Conservation (phyloP, 2,113 vertebrate genomes). For the Phrynocephalus versicolor region DNA sequence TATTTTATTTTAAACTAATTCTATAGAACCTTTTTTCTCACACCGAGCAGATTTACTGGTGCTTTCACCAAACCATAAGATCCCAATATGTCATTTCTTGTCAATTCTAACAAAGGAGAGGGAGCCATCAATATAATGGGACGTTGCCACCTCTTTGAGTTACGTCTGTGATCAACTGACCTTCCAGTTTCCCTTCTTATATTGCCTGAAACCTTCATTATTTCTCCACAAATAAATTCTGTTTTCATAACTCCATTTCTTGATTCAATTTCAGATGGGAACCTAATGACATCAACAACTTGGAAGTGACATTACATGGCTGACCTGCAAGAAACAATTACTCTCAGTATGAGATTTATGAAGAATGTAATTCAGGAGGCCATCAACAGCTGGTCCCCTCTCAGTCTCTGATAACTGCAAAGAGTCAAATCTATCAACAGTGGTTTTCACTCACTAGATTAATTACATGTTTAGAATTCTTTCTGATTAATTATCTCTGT, state of each 20-base stretch:
- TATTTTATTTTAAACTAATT: conserved; percentile 9
- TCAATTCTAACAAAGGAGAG: not conserved
- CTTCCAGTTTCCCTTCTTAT: conserved; percentile 14
- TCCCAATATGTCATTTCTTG: not conserved
- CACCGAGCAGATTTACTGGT: not conserved
- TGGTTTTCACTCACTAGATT: conserved; percentile 33
- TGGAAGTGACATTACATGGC: conserved; percentile 24
- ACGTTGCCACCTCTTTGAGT: conserved; percentile 15
- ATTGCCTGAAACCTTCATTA: conserved; percentile 12
- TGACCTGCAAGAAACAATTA: conserved; percentile 42
- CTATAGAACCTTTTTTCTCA: not conserved
- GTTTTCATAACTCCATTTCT: conserved; percentile 21
- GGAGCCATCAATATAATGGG: not conserved
- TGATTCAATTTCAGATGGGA: conserved; percentile 33
- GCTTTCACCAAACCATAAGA: not conserved
- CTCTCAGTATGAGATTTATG: conserved; percentile 43
- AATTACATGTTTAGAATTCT: conserved; percentile 49
- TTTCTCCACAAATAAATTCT: conserved; percentile 22
- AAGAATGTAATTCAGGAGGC: conserved; percentile 35
- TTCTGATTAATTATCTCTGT: conserved; percentile 42
- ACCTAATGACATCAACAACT: conserved; percentile 21
- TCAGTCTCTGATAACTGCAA: conserved; percentile 21
- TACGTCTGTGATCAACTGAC: conserved; percentile 1
- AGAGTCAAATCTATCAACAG: conserved; percentile 29
- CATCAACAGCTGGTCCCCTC: conserved; percentile 32